Evolutionary conservation across 2,113 vertebrate genomes (phyloP).

Genomic region (Dicentrarchus labrax): DNA sequence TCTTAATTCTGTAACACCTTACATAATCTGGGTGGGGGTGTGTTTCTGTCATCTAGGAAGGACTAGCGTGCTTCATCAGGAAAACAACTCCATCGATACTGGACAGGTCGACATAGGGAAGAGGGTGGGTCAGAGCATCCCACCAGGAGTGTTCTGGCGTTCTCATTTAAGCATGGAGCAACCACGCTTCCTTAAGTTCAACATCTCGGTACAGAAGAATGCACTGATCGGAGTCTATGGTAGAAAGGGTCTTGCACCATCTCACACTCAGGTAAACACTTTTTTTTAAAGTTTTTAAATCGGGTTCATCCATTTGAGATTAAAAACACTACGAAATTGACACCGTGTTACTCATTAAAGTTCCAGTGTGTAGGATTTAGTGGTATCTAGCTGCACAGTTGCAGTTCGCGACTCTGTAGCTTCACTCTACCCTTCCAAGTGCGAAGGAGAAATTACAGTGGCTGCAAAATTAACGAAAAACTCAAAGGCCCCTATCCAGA

Average conservation of each 20-base stretch:
- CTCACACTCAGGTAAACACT: conserved; percentile 93
- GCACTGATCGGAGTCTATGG: conserved; percentile 97
- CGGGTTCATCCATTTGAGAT: background rate
- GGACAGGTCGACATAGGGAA: conserved; percentile 95
- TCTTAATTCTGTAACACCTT: background rate
- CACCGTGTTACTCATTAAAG: background rate
- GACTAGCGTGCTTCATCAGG: conserved; percentile 87
- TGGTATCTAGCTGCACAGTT: too few relatives aligned
- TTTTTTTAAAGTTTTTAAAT: background rate
- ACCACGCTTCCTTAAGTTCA: conserved; percentile 97
- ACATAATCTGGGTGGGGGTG: conserved; percentile 8
- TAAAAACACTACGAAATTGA: background rate
- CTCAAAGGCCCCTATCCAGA: too few relatives aligned
- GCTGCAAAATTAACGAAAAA: too few relatives aligned
- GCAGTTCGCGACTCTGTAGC: too few relatives aligned
- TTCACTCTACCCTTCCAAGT: too few relatives aligned
- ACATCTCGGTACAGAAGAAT: conserved; percentile 99
- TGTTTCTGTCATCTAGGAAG: conserved; percentile 86
- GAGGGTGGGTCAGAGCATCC: conserved; percentile 90
- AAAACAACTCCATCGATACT: conserved; percentile 96
- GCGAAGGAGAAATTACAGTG: too few relatives aligned
- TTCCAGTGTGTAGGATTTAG: too few relatives aligned
- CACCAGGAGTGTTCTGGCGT: conserved; percentile 97
- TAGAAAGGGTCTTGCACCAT: conserved; percentile 95
- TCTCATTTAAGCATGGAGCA: conserved; percentile 94